A percentile compares a stretch with the other conserved stretches of the same genome.
These are phyloP conservation scores for Thalpophila matura DNA, from an alignment of 2,888 invertebrate genomes.

Conservation along the genomic window DNA sequence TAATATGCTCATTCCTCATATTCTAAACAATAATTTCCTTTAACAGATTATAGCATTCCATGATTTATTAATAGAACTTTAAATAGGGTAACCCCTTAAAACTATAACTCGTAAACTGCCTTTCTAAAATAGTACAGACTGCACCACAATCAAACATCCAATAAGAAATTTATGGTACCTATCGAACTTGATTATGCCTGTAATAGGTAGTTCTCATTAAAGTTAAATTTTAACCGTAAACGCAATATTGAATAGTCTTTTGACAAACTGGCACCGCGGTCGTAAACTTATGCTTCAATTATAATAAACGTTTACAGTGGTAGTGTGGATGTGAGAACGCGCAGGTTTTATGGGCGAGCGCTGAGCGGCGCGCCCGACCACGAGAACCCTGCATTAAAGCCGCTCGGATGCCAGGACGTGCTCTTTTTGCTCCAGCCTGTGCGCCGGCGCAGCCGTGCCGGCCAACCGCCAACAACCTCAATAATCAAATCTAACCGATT, in stretches of 20 bases:
- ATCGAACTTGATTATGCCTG: conserved; percentile 32
- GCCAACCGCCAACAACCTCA: conserved; percentile 41
- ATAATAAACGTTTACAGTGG: conserved; percentile 86
- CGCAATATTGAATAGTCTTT: conserved; percentile 77
- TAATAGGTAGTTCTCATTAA: conserved; percentile 59
- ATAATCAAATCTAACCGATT: conserved; percentile 58
- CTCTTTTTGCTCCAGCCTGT: conserved; percentile 78
- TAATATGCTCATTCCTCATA: conserved; percentile 74
- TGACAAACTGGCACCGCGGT: conserved; percentile 81
- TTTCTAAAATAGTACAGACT: conserved; percentile 21
- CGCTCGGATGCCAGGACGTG: conserved; percentile 75
- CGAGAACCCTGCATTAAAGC: conserved; percentile 75
- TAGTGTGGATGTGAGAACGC: conserved; percentile 83
- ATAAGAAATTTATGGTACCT: conserved; percentile 27
- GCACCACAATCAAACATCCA: conserved; percentile 26
- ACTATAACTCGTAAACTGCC: conserved; percentile 22
- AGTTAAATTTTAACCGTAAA: conserved; percentile 60
- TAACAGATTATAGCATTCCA: conserved; percentile 56
- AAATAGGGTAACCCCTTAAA: conserved; percentile 23
- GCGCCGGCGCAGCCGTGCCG: conserved; percentile 36
- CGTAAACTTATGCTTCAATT: conserved; percentile 87
- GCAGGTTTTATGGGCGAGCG: conserved; percentile 80
- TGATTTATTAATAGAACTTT: conserved; percentile 43
- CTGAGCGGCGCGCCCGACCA: conserved; percentile 63
- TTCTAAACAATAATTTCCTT: conserved; percentile 73